Conservation (phyloP, 2,888 invertebrate species). For the Drosophila paramelanica region DNA sequence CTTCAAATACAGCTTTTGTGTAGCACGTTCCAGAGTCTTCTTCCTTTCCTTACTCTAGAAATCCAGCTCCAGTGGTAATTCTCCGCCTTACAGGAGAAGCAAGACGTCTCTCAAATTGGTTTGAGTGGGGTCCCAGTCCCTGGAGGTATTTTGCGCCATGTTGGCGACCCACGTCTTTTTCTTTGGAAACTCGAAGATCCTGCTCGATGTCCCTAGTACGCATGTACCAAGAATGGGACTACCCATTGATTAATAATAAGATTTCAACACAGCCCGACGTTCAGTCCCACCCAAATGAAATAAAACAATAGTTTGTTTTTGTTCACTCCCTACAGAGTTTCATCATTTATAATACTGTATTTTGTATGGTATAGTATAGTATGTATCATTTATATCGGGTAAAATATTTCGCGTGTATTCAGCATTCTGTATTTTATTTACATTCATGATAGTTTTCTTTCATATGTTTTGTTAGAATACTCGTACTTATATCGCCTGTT, state of each 20-base stretch:
- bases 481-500: constrained; percentile 24
- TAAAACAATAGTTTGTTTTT: constrained; percentile 15
- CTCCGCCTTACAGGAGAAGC: too few species aligned
- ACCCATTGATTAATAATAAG: too few species aligned
- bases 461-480: constrained; percentile 36
- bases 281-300: background rate
- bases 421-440: constrained; percentile 62
- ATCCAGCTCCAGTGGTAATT: background rate
- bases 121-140: background rate
- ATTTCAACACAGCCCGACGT: too few species aligned
- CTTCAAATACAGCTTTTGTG: too few species aligned
- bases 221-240: background rate
- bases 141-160: background rate
- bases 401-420: constrained; percentile 60
- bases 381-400: constrained; percentile 51
- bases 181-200: background rate
- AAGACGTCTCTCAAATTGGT: too few species aligned
- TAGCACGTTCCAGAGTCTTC: too few species aligned
- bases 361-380: constrained; percentile 62
- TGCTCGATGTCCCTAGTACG: background rate
- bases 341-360: constrained; percentile 52
- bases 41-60: background rate
- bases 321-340: constrained; percentile 61
- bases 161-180: background rate
- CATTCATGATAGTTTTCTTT: constrained; percentile 59